phyloP scores from a whole-genome alignment of 2,113 vertebrate genomes.

The Pteropus alecto region DNA sequence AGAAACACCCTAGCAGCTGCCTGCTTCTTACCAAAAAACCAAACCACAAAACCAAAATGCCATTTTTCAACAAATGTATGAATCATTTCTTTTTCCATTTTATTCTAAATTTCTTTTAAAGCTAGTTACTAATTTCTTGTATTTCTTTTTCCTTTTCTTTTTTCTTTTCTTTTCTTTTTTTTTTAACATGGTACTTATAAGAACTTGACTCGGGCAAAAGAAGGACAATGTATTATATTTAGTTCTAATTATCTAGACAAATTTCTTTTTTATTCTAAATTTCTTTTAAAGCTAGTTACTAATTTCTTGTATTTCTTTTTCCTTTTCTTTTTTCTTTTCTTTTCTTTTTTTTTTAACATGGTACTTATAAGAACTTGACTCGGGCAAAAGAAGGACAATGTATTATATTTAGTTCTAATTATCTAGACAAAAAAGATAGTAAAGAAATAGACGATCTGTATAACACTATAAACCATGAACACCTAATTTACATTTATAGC shows the following conservation, averaged over 20 bases:
- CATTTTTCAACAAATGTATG: slow-evolving; percentile 37
- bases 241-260: slow-evolving; percentile 22
- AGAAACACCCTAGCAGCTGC: background rate
- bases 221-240: background rate
- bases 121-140: background rate
- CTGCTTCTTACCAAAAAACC: slow-evolving; percentile 1
- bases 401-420: background rate
- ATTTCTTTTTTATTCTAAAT: background rate
- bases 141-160: background rate
- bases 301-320: background rate
- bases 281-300: background rate
- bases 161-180: background rate
- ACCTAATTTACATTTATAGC: background rate
- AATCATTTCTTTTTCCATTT: slow-evolving; percentile 45
- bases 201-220: background rate
- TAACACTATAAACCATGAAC: background rate
- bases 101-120: background rate
- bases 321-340: background rate
- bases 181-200: background rate
- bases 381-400: background rate
- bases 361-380: background rate
- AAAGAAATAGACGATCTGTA: background rate
- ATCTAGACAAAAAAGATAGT: background rate
- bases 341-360: background rate
- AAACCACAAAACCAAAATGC: slow-evolving; percentile 56